Evolutionary conservation across 2,113 vertebrate genomes (phyloP), one percentile per base, ranked within the genome.

Genomic region (Gallinago media): DNA sequence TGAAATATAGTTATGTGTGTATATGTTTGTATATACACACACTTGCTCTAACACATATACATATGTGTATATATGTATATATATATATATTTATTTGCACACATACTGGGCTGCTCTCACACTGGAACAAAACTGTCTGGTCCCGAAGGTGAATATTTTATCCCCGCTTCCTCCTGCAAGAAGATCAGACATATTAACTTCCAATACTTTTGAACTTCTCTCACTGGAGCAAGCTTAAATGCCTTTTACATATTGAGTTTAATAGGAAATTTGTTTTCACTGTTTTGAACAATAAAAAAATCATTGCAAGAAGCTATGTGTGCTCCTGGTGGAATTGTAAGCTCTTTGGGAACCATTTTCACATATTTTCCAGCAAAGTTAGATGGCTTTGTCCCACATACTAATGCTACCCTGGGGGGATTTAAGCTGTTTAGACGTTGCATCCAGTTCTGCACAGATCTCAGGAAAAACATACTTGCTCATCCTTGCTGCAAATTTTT

Each of bases 321-420:
- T 77, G 62, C 22, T 93, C 58, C 85, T 88, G 70, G 19, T 49
- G 50, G 56, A 92, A 40, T 4, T 46, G 25, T 29, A 54, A 77
- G 31, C 8, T 76, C 54, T 73, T 94, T 79, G 40, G 82, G 92
- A 95, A 78, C 49, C 63, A 85, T 90, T 93, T 88, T 86, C 92
- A 90, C 27, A 26, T 90, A 80, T 77, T 93, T 94, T 83, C 42
- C 68, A 81, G 73, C 20, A 49, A 92, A 66, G 32, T 11, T 90
- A 77, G 15, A 72, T 54, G 47, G 75, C 42, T 84, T 92, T 84
- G n/a, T 81, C 85, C 73, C 49, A 50, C 44, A 86, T 71, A 71
- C 65, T 87, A 86, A 86, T 14, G 29, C 44, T 86, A n/a, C 47
- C 59, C 90, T 78, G 83, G 65, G 76, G 78, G 42, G 50, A 90